phyloP scores from a whole-genome alignment of 2,888 invertebrate genomes.

The Mythimna ferrago region DNA sequence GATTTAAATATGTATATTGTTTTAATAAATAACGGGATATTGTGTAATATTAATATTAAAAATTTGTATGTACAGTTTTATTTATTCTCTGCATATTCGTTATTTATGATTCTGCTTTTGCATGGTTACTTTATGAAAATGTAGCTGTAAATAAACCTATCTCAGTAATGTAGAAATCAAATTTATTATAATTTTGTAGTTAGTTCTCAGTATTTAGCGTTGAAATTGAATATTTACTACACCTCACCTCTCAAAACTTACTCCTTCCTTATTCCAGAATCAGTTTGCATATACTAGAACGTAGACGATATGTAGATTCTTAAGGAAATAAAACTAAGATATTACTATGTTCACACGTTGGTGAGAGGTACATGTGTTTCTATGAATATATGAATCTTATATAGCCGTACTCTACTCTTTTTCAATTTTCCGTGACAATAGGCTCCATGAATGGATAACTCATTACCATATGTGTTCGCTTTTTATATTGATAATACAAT shows the following conservation, averaged over 20 bases:
- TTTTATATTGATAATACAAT: conserved; percentile 56
- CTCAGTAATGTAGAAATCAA: background rate
- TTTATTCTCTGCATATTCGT: background rate
- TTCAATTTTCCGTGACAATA: conserved; percentile 89
- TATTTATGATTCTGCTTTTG: background rate
- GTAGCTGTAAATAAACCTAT: conserved; percentile 4
- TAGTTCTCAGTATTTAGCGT: conserved; percentile 13
- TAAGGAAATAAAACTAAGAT: conserved; percentile 56
- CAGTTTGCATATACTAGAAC: conserved; percentile 20
- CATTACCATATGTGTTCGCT: conserved; percentile 72
- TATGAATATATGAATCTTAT: conserved; percentile 87
- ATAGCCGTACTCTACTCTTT: conserved; percentile 81
- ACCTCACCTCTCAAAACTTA: conserved; percentile 15
- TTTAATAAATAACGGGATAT: conserved; percentile 4
- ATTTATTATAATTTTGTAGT: conserved; percentile 14
- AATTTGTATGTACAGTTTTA: background rate
- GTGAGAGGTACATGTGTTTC: conserved; percentile 70
- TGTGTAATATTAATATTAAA: background rate
- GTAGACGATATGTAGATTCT: conserved; percentile 44
- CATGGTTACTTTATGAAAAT: background rate
- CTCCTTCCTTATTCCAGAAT: conserved; percentile 33
- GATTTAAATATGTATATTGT: no score
- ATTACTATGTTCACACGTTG: conserved; percentile 66
- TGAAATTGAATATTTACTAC: conserved; percentile 47
- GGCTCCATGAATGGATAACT: conserved; percentile 77